Percentiles rank a stretch among this genome's conserved stretches.
Evolutionary conservation across 2,888 invertebrate species (phyloP).

Genomic region (Sphaeridia pumilis): DNA sequence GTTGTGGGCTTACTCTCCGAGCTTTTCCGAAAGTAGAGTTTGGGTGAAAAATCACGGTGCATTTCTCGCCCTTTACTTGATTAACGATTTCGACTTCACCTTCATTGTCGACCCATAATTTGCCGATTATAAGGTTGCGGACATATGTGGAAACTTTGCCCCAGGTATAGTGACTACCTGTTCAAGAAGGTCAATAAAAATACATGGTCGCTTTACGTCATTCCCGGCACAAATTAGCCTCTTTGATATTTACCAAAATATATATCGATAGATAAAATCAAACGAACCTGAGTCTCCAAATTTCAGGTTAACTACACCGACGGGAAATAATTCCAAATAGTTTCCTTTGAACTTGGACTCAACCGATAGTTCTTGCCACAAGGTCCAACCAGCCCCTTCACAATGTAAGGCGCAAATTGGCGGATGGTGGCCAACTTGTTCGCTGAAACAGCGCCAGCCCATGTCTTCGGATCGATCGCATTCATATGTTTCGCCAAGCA

Average conservation of each 20-base stretch:
- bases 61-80: conserved; percentile 76
- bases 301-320: conserved; percentile 51
- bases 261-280: background rate
- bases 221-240: too few relatives aligned
- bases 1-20: too few relatives aligned
- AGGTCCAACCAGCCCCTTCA: conserved; percentile 79
- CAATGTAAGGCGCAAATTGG: conserved; percentile 93
- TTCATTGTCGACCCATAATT: conserved; percentile 98
- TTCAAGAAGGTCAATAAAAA: too few relatives aligned
- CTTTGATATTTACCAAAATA: background rate
- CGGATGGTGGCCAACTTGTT: conserved; percentile 98
- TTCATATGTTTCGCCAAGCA: conserved; percentile 92
- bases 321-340: conserved; percentile 69
- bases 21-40: conserved; percentile 8
- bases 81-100: conserved; percentile 97
- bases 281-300: conserved; percentile 39
- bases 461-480: conserved; percentile 89
- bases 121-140: conserved; percentile 98
- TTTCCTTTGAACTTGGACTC: conserved; percentile 97
- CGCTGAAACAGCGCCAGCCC: conserved; percentile 86
- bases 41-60: conserved; percentile 90
- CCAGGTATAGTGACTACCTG: conserved; percentile 90
- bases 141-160: conserved; percentile 95
- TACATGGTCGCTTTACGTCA: too few relatives aligned
- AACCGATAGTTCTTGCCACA: conserved; percentile 99